A percentile compares a stretch with the other conserved stretches of the same genome.
phyloP scores from a whole-genome alignment of 2,888 invertebrate genomes.

The Drosophila borealis region DNA sequence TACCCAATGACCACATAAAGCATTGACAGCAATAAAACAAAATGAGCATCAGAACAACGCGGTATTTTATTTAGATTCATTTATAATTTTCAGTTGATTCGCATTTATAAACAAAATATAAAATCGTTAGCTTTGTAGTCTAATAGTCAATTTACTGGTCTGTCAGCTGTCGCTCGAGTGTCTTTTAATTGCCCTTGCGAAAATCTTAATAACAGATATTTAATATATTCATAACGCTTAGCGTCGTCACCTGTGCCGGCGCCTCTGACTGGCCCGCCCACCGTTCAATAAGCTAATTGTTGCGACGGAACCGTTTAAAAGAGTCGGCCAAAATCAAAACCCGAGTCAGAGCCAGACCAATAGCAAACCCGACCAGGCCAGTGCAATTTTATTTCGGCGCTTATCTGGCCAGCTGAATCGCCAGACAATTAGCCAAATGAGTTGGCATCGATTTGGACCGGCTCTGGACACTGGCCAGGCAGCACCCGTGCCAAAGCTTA shows the following conservation, averaged over 20 bases:
- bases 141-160: slow-evolving; percentile 26
- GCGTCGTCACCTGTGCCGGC: slow-evolving; percentile 70
- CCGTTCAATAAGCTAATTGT: slow-evolving; percentile 41
- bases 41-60: slow-evolving; percentile 23
- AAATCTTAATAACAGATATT: slow-evolving; percentile 60
- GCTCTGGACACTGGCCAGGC: slow-evolving; percentile 5
- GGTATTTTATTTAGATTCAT: slow-evolving; percentile 5
- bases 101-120: neutral
- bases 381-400: slow-evolving; percentile 21
- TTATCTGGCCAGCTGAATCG: slow-evolving; percentile 61
- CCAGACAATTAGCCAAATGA: slow-evolving; percentile 75
- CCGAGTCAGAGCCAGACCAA: neutral
- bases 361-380: slow-evolving; percentile 1
- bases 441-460: slow-evolving; percentile 54
- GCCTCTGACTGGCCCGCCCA: slow-evolving; percentile 51
- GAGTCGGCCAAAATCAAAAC: neutral
- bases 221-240: slow-evolving; percentile 63
- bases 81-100: slow-evolving; percentile 2
- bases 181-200: slow-evolving; percentile 61
- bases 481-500: slow-evolving; percentile 63
- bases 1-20: slow-evolving; percentile 16
- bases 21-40: slow-evolving; percentile 23
- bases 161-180: slow-evolving; percentile 32
- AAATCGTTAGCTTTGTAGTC: neutral
- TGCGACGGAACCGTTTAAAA: slow-evolving; percentile 27